Evolutionary conservation across 2,113 vertebrate genomes (phyloP).

Genomic region (Platanista minor): DNA sequence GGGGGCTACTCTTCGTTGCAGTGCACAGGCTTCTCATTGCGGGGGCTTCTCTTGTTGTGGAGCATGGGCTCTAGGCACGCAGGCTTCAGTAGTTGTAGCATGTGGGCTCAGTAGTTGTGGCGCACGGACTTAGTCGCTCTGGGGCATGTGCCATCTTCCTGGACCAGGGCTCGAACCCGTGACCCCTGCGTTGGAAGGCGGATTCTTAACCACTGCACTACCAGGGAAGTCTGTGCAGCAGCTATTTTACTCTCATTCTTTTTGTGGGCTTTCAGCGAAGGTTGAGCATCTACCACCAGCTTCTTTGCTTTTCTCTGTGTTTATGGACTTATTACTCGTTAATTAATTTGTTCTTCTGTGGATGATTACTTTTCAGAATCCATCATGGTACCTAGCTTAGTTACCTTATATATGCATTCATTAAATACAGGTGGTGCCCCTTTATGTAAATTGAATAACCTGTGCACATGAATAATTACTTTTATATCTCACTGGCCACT

Average conservation of each 20-base stretch:
- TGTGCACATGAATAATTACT: background rate
- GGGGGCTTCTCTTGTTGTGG: too few species aligned
- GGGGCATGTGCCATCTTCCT: too few species aligned
- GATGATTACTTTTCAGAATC: slow-evolving; percentile 22
- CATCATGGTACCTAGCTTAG: background rate
- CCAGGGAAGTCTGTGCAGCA: too few species aligned
- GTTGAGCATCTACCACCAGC: background rate
- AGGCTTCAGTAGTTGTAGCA: too few species aligned
- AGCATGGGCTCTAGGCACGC: too few species aligned
- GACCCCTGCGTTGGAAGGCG: too few species aligned
- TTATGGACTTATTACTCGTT: slow-evolving; percentile 20
- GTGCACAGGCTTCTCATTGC: too few species aligned
- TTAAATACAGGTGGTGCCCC: background rate
- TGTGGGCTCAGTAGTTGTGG: too few species aligned
- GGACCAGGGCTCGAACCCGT: too few species aligned
- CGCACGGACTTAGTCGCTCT: too few species aligned
- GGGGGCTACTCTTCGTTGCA: too few species aligned
- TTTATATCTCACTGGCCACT: background rate
- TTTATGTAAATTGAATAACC: background rate
- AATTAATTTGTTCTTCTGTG: slow-evolving; percentile 37
- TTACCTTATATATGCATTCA: background rate
- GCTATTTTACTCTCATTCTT: background rate
- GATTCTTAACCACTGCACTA: too few species aligned
- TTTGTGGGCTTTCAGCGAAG: background rate
- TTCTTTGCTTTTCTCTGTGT: slow-evolving; percentile 20